Percentiles rank a stretch among this genome's conserved stretches.
Conservation (phyloP, 2,113 vertebrate species). For the Ranitomeya imitator region DNA sequence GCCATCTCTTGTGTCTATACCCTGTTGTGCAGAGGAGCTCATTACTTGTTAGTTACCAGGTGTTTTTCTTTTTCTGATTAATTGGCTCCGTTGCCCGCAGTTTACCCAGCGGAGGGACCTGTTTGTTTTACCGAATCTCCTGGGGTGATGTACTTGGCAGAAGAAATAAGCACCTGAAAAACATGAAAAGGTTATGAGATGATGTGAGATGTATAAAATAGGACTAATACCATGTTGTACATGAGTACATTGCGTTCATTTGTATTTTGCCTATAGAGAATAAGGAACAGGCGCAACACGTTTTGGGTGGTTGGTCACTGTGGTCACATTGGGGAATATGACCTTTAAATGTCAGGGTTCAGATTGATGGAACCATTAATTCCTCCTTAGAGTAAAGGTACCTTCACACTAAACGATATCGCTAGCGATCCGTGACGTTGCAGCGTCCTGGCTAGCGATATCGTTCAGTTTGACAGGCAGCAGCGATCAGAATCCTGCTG, state of each 20-base stretch:
- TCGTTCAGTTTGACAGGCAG: too few species aligned
- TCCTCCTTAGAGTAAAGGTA: background rate
- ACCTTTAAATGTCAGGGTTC: background rate
- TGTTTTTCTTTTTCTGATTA: slow-evolving; percentile 46
- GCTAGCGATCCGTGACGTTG: too few species aligned
- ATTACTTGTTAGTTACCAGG: slow-evolving; percentile 45
- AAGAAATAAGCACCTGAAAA: slow-evolving; percentile 28
- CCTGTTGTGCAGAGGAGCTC: background rate
- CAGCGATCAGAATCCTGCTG: too few species aligned
- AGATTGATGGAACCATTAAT: background rate
- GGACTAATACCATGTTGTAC: too few species aligned
- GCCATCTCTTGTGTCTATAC: background rate
- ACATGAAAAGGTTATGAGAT: slow-evolving; percentile 27
- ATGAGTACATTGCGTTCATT: background rate
- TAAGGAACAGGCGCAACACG: background rate
- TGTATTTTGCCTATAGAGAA: background rate
- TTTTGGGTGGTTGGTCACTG: background rate
- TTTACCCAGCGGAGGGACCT: slow-evolving; percentile 37
- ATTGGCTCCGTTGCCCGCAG: slow-evolving; percentile 52
- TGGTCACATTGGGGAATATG: background rate
- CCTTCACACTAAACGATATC: too few species aligned
- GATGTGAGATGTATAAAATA: background rate
- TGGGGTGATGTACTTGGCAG: slow-evolving; percentile 15
- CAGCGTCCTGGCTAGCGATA: too few species aligned
- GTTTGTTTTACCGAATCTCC: slow-evolving; percentile 47